Evolutionary conservation across 2,113 vertebrate genomes (phyloP).

Genomic region (Laticauda colubrina): DNA sequence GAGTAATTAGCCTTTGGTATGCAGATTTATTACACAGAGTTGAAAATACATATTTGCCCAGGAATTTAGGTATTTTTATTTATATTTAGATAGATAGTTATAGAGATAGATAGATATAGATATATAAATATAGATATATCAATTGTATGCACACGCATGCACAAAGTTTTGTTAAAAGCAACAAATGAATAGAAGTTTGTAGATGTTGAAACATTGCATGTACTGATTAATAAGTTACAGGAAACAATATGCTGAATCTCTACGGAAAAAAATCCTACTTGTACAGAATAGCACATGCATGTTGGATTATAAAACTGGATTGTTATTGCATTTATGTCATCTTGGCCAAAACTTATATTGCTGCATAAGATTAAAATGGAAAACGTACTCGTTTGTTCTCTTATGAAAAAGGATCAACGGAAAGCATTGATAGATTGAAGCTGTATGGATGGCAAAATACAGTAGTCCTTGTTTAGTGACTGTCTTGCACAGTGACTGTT

Average conservation of each 20-base stretch:
- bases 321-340: neutral
- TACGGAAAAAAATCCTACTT: neutral
- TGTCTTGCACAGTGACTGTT: neutral
- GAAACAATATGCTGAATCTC: neutral
- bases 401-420: neutral
- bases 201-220: too few relatives aligned
- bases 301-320: neutral
- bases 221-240: neutral
- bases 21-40: neutral
- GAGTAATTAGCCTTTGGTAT: neutral
- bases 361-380: neutral
- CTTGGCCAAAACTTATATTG: neutral
- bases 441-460: neutral
- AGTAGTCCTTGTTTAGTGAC: neutral
- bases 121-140: too few relatives aligned
- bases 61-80: neutral
- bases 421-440: neutral
- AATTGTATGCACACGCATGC: accelerated
- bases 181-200: too few relatives aligned
- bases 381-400: neutral
- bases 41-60: neutral
- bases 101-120: too few relatives aligned
- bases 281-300: neutral
- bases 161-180: too few relatives aligned
- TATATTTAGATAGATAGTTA: too few relatives aligned